Conservation (phyloP, 1,140 invertebrate genomes). For the Platyscapa corneri region DNA sequence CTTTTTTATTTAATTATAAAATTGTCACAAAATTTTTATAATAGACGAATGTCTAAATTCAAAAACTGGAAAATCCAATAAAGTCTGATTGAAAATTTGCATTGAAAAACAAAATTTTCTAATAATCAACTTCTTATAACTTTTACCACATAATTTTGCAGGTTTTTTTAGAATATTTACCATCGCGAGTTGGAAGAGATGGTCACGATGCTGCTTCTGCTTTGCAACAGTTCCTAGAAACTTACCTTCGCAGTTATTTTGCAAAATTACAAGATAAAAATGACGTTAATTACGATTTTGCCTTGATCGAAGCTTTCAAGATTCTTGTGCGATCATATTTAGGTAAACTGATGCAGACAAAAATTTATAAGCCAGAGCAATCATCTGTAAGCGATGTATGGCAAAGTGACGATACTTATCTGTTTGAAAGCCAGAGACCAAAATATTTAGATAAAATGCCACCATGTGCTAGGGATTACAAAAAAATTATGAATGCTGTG, state of each 20-base stretch:
- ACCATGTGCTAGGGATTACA: conserved; percentile 66
- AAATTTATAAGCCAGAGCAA: conserved; percentile 60
- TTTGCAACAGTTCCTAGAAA: conserved; percentile 76
- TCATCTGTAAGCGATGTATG: conserved; percentile 28
- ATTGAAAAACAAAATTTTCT: too few species aligned
- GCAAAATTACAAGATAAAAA: conserved; percentile 61
- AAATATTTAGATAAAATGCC: conserved; percentile 74
- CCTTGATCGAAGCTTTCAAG: conserved; percentile 75
- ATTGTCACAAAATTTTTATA: too few species aligned
- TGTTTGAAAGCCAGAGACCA: conserved; percentile 72
- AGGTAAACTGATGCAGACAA: conserved; percentile 73
- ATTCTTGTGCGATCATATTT: conserved; percentile 76
- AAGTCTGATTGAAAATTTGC: too few species aligned
- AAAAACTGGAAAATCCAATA: too few species aligned
- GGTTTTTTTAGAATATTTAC: conserved; percentile 77
- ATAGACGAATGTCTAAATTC: too few species aligned
- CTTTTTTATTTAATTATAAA: too few species aligned
- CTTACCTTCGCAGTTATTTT: conserved; percentile 73
- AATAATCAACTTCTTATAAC: neutral
- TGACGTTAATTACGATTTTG: conserved; percentile 70
- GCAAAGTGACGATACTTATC: conserved; percentile 64
- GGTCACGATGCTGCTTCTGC: conserved; percentile 74
- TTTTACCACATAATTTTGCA: neutral
- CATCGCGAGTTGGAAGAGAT: conserved; percentile 76
- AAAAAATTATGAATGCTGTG: conserved; percentile 58